Conservation (phyloP, 2,113 vertebrate genomes). For the Catharus bicknelli region DNA sequence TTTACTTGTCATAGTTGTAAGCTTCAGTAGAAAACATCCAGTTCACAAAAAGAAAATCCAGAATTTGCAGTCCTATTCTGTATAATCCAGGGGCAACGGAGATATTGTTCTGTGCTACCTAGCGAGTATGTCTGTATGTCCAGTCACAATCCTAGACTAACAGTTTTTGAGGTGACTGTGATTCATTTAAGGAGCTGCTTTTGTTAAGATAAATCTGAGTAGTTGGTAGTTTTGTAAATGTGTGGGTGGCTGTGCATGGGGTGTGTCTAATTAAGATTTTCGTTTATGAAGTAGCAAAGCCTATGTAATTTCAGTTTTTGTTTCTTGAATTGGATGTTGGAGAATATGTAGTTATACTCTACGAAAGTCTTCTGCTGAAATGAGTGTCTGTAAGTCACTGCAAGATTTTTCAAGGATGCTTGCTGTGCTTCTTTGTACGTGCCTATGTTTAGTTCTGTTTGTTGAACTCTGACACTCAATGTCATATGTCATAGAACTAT, state of each 20-base stretch:
- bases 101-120: neutral
- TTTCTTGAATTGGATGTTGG: neutral
- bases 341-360: neutral
- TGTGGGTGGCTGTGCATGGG: neutral
- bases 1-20: neutral
- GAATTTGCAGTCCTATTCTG: neutral
- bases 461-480: neutral
- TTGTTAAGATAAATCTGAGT: neutral
- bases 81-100: neutral
- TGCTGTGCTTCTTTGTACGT: neutral
- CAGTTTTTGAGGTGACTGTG: neutral
- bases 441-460: neutral
- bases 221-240: neutral
- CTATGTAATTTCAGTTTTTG: neutral
- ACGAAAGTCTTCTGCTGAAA: neutral
- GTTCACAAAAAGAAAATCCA: neutral
- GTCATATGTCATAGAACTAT: neutral
- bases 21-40: neutral
- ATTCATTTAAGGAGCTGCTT: neutral
- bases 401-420: neutral
- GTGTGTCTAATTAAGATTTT: neutral
- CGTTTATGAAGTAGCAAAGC: neutral
- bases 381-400: neutral
- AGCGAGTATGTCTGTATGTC: neutral
- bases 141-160: too few species aligned